A percentile compares a stretch with the other conserved stretches of the same genome.
Conservation (phyloP, 2,797 vertebrate genomes). For the Cheirogaleus major region DNA sequence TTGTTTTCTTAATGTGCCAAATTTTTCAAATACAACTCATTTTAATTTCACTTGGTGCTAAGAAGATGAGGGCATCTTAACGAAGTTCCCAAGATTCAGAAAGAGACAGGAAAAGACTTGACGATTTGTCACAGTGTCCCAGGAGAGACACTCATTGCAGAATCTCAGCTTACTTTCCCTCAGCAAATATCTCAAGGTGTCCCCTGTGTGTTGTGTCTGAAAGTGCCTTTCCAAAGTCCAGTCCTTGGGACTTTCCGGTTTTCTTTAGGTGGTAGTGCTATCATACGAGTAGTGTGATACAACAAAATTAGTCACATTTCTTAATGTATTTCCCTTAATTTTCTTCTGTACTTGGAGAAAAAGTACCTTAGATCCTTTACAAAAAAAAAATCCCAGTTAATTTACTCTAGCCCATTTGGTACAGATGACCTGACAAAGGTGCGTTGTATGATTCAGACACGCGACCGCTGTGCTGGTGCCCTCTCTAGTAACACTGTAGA, state of each 20-base stretch:
- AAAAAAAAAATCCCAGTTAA: not conserved
- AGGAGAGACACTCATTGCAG: not conserved
- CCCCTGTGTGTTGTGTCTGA: not conserved
- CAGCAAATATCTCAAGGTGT: not conserved
- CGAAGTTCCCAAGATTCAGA: not conserved
- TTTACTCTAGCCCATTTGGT: constrained; percentile 26
- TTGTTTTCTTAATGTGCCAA: not conserved
- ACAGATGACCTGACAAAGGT: not conserved
- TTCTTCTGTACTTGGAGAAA: constrained; percentile 9
- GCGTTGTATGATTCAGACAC: not conserved
- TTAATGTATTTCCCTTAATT: constrained; percentile 1
- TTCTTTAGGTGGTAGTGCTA: not conserved
- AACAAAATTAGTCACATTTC: not conserved
- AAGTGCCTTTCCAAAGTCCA: not conserved
- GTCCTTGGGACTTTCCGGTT: not conserved
- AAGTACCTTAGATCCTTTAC: constrained; percentile 21
- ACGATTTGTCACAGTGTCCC: not conserved
- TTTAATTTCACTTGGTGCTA: not conserved
- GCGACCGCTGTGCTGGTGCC: not conserved
- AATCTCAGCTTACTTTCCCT: not conserved
- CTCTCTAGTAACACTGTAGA: not conserved
- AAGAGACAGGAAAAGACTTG: not conserved
- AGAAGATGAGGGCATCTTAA: not conserved
- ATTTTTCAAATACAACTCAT: not conserved
- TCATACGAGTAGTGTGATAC: not conserved